Evolutionary conservation across 2,113 vertebrate species (phyloP).

Genomic region (Leptobrachium ailaonicum): DNA sequence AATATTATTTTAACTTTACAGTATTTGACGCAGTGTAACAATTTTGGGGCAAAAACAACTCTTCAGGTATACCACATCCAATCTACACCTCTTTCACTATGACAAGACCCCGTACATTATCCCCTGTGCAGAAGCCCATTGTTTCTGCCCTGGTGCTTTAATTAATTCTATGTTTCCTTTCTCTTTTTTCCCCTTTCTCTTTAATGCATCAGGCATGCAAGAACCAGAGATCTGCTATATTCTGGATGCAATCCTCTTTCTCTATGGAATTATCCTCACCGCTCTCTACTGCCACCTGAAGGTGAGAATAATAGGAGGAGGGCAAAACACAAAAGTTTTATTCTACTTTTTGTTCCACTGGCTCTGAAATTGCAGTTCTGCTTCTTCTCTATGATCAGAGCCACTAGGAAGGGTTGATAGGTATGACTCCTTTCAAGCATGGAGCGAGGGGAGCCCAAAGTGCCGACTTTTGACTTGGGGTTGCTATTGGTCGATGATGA

Average conservation of each 20-base stretch:
- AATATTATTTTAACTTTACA: no score
- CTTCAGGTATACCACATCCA: no score
- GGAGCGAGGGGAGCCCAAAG: neutral
- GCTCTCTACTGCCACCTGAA: constrained; percentile 81
- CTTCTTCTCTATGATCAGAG: no score
- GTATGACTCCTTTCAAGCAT: neutral
- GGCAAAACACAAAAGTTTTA: neutral
- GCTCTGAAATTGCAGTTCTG: neutral
- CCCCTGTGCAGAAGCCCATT: no score
- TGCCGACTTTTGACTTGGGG: no score
- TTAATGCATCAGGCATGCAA: constrained; percentile 55
- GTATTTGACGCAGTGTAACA: no score
- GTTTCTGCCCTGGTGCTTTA: no score
- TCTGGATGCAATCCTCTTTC: constrained; percentile 80
- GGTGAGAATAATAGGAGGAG: constrained; percentile 58
- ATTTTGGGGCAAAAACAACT: no score
- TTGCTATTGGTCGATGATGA: neutral
- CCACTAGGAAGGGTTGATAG: neutral
- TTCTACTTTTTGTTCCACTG: neutral
- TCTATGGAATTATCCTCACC: constrained; percentile 80
- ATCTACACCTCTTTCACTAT: no score
- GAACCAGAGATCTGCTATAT: constrained; percentile 73
- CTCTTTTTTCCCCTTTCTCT: neutral
- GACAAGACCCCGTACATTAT: no score
- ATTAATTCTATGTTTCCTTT: no score